These are phyloP conservation scores for Apogon hyalosoma DNA, from an alignment of 2,797 vertebrate genomes.

Conservation along the genomic window DNA sequence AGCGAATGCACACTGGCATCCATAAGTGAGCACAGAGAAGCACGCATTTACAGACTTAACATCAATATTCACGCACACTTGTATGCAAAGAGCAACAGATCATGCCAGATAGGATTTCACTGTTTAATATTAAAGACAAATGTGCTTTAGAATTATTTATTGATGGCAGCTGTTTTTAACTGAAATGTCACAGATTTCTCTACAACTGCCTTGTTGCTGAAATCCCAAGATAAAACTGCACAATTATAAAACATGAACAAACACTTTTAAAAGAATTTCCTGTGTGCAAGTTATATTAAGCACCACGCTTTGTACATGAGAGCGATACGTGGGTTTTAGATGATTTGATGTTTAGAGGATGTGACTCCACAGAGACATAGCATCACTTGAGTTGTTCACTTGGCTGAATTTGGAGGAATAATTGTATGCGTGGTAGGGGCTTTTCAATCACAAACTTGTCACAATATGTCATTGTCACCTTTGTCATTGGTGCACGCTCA, in stretches of 20 bases:
- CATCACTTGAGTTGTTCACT: neutral
- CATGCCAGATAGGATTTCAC: constrained; percentile 37
- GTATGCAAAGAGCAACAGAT: constrained; percentile 39
- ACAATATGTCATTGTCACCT: neutral
- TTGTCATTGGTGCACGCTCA: neutral
- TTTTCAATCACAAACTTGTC: constrained; percentile 10
- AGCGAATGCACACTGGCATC: constrained; percentile 16
- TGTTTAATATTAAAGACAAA: constrained; percentile 50
- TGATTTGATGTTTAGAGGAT: no score
- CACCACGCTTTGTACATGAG: no score
- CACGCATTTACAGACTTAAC: constrained; percentile 24
- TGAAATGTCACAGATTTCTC: neutral
- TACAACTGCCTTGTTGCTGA: neutral
- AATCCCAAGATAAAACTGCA: constrained; percentile 1
- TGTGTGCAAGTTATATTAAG: no score
- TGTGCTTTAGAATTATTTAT: constrained; percentile 35
- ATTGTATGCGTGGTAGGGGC: neutral
- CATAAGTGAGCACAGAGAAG: constrained; percentile 34
- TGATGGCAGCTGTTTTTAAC: constrained; percentile 41
- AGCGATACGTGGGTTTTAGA: no score
- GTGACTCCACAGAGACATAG: no score
- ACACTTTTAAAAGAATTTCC: no score
- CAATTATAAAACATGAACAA: neutral
- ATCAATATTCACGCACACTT: constrained; percentile 52
- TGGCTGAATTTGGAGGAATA: neutral